These are phyloP conservation scores for Mongoloraphidia duomilia DNA, from an alignment of 2,888 invertebrate genomes.

Conservation along the genomic window DNA sequence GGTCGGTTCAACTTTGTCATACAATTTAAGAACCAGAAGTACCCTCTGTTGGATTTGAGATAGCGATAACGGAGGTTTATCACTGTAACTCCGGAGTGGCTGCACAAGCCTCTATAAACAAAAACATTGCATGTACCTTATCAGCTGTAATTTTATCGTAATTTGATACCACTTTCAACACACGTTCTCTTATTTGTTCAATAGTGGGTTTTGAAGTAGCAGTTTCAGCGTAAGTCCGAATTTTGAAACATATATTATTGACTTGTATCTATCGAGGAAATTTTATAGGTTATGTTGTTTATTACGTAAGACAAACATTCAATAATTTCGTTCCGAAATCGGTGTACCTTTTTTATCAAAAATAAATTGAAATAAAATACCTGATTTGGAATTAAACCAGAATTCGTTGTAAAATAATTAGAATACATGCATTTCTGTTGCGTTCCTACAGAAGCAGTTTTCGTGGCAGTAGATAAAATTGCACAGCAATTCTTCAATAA, in stretches of 20 bases:
- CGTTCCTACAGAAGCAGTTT: not conserved
- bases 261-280: too few relatives aligned
- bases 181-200: constrained; percentile 61
- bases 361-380: not conserved
- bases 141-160: constrained; percentile 80
- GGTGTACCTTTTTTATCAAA: too few relatives aligned
- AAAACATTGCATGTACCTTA: constrained; percentile 50
- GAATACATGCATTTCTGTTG: not conserved
- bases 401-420: not conserved
- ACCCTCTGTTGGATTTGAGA: constrained; percentile 80
- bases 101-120: constrained; percentile 46
- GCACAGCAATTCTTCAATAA: too few relatives aligned
- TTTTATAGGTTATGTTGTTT: too few relatives aligned
- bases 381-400: not conserved
- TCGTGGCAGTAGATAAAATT: not conserved
- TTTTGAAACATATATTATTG: too few relatives aligned
- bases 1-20: constrained; percentile 88
- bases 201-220: constrained; percentile 37
- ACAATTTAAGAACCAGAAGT: constrained; percentile 87
- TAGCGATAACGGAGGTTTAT: constrained; percentile 61
- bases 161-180: constrained; percentile 71
- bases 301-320: too few relatives aligned
- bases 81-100: constrained; percentile 59
- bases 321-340: too few relatives aligned
- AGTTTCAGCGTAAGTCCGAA: too few relatives aligned